phyloP scores from a whole-genome alignment of 2,113 vertebrate species.

The Coryphaenoides rupestris region DNA sequence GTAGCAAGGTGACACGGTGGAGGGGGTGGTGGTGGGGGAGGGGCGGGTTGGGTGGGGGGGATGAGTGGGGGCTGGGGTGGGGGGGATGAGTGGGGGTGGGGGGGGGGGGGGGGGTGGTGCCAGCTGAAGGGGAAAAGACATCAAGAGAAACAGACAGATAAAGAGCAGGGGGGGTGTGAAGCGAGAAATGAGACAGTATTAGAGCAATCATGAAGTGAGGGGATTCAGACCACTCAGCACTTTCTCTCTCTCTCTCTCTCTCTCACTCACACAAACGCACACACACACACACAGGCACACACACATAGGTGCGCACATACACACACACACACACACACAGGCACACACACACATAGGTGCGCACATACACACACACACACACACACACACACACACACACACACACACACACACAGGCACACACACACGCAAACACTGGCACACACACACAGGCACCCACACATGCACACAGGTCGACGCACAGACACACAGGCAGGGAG shows the following conservation, averaged over 20 bases:
- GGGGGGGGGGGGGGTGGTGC: too few species aligned
- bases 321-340: conserved; percentile 5
- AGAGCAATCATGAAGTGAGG: conserved; percentile 64
- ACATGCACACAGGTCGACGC: too few species aligned
- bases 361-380: not conserved
- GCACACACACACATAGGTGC: conserved; percentile 20
- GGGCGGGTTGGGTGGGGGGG: not conserved
- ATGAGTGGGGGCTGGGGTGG: conserved; percentile 17
- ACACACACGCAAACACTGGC: not conserved
- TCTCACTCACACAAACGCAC: conserved; percentile 1
- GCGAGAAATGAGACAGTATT: conserved; percentile 70
- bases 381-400: not conserved
- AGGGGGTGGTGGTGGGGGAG: conserved; percentile 4
- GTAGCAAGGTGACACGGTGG: conserved; percentile 68
- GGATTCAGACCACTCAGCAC: conserved; percentile 68
- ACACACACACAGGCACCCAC: not conserved
- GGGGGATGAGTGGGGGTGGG: conserved; percentile 13
- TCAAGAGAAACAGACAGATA: conserved; percentile 20
- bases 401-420: conserved; percentile 16
- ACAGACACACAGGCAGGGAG: too few species aligned
- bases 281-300: conserved; percentile 4
- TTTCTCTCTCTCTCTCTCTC: conserved; percentile 32
- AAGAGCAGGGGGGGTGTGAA: conserved; percentile 51
- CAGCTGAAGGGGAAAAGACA: conserved; percentile 2
- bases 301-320: not conserved